Conservation (phyloP, 1,140 invertebrate species). For the Grapholita molesta region DNA sequence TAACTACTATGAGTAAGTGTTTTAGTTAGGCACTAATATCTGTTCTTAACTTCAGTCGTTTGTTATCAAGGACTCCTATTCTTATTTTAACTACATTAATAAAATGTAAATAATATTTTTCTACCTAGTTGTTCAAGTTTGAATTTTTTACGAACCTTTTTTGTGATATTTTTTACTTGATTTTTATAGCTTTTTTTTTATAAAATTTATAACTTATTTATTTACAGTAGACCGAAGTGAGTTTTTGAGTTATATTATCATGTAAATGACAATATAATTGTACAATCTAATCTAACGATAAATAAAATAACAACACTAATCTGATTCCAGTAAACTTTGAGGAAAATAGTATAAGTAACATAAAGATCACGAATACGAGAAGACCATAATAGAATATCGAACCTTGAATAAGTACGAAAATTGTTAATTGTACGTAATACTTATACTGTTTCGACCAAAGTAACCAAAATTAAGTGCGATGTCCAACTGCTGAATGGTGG, state of each 20-base stretch:
- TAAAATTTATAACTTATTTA: conserved; percentile 24
- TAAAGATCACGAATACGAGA: too few relatives aligned
- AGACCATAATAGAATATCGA: too few relatives aligned
- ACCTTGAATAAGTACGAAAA: too few relatives aligned
- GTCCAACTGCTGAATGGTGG: conserved; percentile 45
- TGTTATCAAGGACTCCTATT: conserved; percentile 28
- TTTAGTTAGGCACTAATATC: background rate
- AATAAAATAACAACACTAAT: conserved; percentile 42
- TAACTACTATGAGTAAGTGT: background rate
- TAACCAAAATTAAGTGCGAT: conserved; percentile 63
- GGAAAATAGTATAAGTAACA: background rate
- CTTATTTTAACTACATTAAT: conserved; percentile 27
- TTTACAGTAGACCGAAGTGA: conserved; percentile 19
- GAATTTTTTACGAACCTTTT: conserved; percentile 20
- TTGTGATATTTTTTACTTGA: conserved; percentile 46
- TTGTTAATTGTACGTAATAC: too few relatives aligned
- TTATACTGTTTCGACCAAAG: background rate
- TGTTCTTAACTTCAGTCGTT: background rate
- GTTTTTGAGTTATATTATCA: conserved; percentile 24
- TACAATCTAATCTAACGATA: conserved; percentile 27
- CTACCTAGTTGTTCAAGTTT: conserved; percentile 28
- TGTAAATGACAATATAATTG: conserved; percentile 23
- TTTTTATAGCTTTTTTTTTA: conserved; percentile 47
- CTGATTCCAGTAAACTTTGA: background rate
- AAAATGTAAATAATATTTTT: conserved; percentile 43